Evolutionary conservation across 1,140 invertebrate species (phyloP), one percentile per base, ranked within the genome.

Genomic region (Episyrphus balteatus): DNA sequence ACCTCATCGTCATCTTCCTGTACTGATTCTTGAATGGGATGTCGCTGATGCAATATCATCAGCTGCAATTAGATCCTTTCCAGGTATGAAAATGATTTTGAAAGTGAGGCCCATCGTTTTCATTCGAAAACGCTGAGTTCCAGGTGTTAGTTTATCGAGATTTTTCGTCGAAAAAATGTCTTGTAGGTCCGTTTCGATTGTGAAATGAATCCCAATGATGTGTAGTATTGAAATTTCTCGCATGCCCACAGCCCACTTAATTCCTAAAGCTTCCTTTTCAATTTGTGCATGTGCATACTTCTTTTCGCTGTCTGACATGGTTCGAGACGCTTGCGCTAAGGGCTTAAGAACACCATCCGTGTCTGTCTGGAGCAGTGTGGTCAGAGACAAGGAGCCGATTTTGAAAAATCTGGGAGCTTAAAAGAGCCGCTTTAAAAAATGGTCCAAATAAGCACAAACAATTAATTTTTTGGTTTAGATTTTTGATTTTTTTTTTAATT

Each of bases 241-340:
- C 66, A 52, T 15, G 53, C 70, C 54, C 55, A 75, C 7, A 73
- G 59, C 14, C 76, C 64, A 6, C 66, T 68, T 12, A 76, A 46
- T 0, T 65, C 71, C 52, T n/a, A n/a, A n/a, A n/a, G n/a, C n/a
- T n/a, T n/a, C n/a, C n/a, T n/a, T n/a, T n/a, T n/a, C n/a, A n/a
- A 78, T 70, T 47, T 69, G 72, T 39, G 75, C 68, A 13, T 75
- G 69, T 37, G 50, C 73, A 45, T 57, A 62, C 11, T 49, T 44
- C 21, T 39, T 46, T 52, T 63, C 56, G 26, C 46, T 19, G 15
- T 46, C 34, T 3, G 48, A 57, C 1, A 63, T 26, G 33, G 38
- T 46, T 12, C 51, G 18, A 5, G 59, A 62, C 10, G 50, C 51
- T 60, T 62, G 72, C 11, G 57, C 54, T 11, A 74, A 51, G 12